Conservation (phyloP, 2,888 invertebrate species). For the Drosophila anceps region DNA sequence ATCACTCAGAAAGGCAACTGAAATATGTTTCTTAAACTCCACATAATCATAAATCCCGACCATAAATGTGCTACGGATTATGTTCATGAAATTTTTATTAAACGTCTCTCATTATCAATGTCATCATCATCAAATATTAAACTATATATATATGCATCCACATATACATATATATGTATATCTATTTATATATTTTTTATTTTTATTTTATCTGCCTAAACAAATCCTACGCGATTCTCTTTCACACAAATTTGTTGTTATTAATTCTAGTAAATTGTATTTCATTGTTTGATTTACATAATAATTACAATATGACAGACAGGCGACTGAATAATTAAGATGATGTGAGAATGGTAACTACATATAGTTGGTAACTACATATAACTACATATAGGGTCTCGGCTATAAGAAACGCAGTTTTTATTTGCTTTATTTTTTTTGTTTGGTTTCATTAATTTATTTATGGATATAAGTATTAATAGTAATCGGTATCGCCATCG, state of each 20-base stretch:
- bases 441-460: conserved; percentile 22
- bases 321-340: conserved; percentile 46
- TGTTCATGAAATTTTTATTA: conserved; percentile 72
- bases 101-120: conserved; percentile 58
- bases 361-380: conserved; percentile 24
- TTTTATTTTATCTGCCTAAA: conserved; percentile 72
- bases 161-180: background rate
- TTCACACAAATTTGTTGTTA: conserved; percentile 48
- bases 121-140: conserved; percentile 57
- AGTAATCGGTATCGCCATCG: conserved; percentile 54
- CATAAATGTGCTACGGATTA: conserved; percentile 27
- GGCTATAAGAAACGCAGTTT: conserved; percentile 55
- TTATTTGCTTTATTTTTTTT: conserved; percentile 46
- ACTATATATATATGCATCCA: conserved; percentile 44
- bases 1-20: background rate
- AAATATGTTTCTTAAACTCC: background rate
- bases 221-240: conserved; percentile 56
- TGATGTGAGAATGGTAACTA: conserved; percentile 46
- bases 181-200: background rate
- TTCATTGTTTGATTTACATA: conserved; percentile 73
- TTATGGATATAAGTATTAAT: conserved; percentile 59
- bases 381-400: conserved; percentile 23
- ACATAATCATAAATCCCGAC: background rate
- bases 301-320: conserved; percentile 73
- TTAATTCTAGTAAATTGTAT: conserved; percentile 62